Evolutionary conservation across 2,888 invertebrate species (phyloP), one percentile per base, ranked within the genome.

Genomic region (Drosophila cognata): DNA sequence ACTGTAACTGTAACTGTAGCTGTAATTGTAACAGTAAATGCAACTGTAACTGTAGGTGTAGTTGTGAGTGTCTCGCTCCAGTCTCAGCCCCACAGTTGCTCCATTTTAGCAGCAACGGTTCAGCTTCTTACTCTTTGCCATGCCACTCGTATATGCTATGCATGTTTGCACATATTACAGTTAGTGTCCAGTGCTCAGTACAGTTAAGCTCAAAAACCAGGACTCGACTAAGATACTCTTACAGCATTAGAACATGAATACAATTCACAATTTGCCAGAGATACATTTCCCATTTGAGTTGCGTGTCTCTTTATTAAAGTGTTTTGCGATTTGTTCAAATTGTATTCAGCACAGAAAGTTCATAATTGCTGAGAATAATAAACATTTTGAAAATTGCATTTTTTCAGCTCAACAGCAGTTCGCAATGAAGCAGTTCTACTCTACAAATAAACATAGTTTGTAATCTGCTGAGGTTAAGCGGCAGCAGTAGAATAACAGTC

Each of bases 61-160:
- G 61, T 48, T 48, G 51, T 58, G 66, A 55, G 64, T 46, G 58
- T 58, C 56, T 50, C 70, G 70, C 65, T 65, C 35, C 62, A 67
- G 63, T 63, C 35, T 25, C 29, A 48, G 59, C 36, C 31, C 11
- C 63, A 48, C 55, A 55, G 67, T 81, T 75, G 74, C 74, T 73
- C 84, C 81, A 77, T 74, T 86, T 82, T 25, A 50, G 55, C 63
- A 58, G 60, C 57, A 58, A 61, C 56, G 21, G 25, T 21, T 35
- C 57, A 64, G 59, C 29, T 59, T 59, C 36, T 56, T 31, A 21
- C 57, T 55, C 60, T 21, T 29, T 68, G 65, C 69, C 53, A 66
- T n/a, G 25, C 29, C 21, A 68, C 36, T 67, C 16, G 38, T 2
- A 41, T 28, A 25, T 7, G 4, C 4, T 35, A 4, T 35, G 21